Evolutionary conservation across 2,888 invertebrate genomes (phyloP), one percentile per base, ranked within the genome.

Genomic region (Torymus tubicola): DNA sequence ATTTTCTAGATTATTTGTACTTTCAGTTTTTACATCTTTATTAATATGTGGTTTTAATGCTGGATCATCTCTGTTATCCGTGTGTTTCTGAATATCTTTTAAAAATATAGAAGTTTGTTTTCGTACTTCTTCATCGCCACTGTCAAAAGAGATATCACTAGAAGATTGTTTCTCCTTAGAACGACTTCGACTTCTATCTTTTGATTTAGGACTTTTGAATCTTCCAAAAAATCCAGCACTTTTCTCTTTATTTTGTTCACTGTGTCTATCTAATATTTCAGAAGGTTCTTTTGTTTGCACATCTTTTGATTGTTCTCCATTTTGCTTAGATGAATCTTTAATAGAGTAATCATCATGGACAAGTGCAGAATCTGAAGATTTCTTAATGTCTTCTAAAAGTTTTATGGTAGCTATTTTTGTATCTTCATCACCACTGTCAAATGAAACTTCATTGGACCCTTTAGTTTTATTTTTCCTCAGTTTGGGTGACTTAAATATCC

Each of bases 361-460:
- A 11, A 70, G 16, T 14, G 77, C 67, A 42, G 60, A 2, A 60
- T 87, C 86, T 3, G 84, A 79, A 57, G 80, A 63, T 81, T 85
- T 85, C 79, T 81, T 85, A 1, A 86, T 84, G 24, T 87, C 85
- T 2, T 87, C 86, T 60, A 86, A 72, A 57, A 88, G 83, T 67
- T 85, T 85, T n/a, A 82, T 81, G 4, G 87, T 85, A 0, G 84
- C 70, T 31, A 18, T 61, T 82, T 85, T 89, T 0, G 83, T 60
- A 21, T 90, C 89, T 5, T 90, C 90, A 61, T 90, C 90, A 0
- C 87, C 88, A 53, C 89, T 90, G 12, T 90, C 90, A 50, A 89
- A 87, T 1, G 90, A 90, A 2, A 85, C 78, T 0, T 90, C 88
- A 57, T 87, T 89, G 0, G 88, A 89, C 16, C 89, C 89, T 70